phyloP scores from a whole-genome alignment of 2,113 vertebrate species.

The Gallinago undulata region DNA sequence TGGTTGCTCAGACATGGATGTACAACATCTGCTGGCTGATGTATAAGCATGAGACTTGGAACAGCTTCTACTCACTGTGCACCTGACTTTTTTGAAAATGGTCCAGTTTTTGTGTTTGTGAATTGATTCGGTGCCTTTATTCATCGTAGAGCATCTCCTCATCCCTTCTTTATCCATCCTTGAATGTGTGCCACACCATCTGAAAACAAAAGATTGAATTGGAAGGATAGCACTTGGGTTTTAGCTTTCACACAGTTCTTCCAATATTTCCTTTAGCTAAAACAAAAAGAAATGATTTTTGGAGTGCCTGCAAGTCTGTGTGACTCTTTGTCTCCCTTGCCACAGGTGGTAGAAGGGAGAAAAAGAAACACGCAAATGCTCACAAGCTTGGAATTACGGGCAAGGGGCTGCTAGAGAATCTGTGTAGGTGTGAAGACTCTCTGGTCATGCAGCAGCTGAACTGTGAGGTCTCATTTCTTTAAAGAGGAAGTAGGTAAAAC shows the following conservation, averaged over 20 bases:
- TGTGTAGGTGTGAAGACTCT: fast-evolving
- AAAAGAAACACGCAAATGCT: not conserved
- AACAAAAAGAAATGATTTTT: not conserved
- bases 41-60: slow-evolving; percentile 23
- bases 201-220: slow-evolving; percentile 9
- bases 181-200: slow-evolving; percentile 22
- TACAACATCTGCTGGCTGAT: slow-evolving; percentile 48
- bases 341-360: not conserved
- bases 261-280: not conserved
- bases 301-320: not conserved
- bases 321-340: not conserved
- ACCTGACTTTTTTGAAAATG: slow-evolving; percentile 60
- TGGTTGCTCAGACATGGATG: slow-evolving; percentile 30
- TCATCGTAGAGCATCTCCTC: not conserved
- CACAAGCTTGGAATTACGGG: not conserved
- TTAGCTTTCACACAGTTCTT: not conserved
- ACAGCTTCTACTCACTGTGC: slow-evolving; percentile 35
- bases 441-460: not conserved
- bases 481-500: not conserved
- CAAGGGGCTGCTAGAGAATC: not conserved
- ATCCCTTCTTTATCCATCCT: not conserved
- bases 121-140: slow-evolving; percentile 34
- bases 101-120: slow-evolving; percentile 44
- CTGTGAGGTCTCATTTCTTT: not conserved
- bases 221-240: not conserved